phyloP scores from a whole-genome alignment of 2,888 invertebrate species.

The Athalia circularis region DNA sequence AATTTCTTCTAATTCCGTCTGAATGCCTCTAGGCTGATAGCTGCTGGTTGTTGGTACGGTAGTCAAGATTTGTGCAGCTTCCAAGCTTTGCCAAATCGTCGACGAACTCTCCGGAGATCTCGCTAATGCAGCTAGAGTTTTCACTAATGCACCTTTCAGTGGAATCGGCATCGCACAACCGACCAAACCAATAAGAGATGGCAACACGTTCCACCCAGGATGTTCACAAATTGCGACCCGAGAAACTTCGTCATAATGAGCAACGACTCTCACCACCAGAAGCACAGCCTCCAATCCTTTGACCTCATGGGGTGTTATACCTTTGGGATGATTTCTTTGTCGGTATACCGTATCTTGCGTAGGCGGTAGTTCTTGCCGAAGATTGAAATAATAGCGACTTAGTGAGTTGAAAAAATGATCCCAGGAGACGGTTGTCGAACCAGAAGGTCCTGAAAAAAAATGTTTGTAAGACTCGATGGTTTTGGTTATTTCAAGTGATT shows the following conservation, averaged over 20 bases:
- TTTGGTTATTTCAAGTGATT: not conserved
- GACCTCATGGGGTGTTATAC: conserved; percentile 87
- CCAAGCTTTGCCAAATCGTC: conserved; percentile 90
- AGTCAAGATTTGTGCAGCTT: conserved; percentile 86
- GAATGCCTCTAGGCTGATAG: conserved; percentile 81
- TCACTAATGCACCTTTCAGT: conserved; percentile 90
- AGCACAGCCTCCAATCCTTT: conserved; percentile 91
- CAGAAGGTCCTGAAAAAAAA: conserved; percentile 65
- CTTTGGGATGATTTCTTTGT: conserved; percentile 76
- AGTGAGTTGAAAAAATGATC: conserved; percentile 91
- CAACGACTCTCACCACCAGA: conserved; percentile 85
- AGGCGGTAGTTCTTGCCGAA: conserved; percentile 83
- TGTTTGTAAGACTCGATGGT: not conserved
- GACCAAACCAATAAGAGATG: conserved; percentile 87
- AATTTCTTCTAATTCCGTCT: conserved; percentile 93
- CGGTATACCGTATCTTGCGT: conserved; percentile 81
- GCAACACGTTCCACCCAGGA: conserved; percentile 90
- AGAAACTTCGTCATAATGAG: conserved; percentile 87
- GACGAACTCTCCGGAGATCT: conserved; percentile 85
- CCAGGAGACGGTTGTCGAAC: conserved; percentile 82
- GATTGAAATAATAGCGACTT: conserved; percentile 81
- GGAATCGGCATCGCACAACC: conserved; percentile 90
- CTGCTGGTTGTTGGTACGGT: conserved; percentile 80
- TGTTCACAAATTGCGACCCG: conserved; percentile 90
- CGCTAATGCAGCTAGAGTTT: conserved; percentile 87